Base-by-base conservation (phyloP, 2,113 vertebrate genomes). In the Bujurquina vittata region DNA sequence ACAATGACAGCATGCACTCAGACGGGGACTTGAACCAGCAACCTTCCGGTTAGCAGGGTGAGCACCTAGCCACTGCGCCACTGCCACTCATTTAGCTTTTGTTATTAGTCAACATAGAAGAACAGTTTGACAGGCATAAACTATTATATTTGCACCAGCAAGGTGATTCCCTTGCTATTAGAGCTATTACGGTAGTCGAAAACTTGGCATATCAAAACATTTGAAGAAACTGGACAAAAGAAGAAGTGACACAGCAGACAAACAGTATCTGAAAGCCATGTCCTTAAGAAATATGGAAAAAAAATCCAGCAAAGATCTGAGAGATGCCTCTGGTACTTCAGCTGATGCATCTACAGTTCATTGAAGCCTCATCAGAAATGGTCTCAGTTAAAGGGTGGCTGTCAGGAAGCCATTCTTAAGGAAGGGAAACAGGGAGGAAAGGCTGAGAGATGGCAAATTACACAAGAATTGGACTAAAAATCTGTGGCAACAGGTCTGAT, bases 341-440 rank as follows among this genome's bases (percentile, higher is more conserved):
- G 62, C 23, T 43, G 62, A 6, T 65, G 7, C 22, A 26, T 65
- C 62, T 26, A 43, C 15, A 43, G 37, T 46, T 65, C 37, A 65
- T 22, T 43, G 62, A 65, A 65, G 62, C 62, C 62, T 65, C 62
- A 65, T 65, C 62, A 65, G 61, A 65, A 65, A 65, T 17, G n/a
- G 35, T 26, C 37, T 65, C 37, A 43, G n/a, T 65, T n/a, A 12
- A 43, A 40, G 7, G 35, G 40, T 12, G 7, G 62, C 62, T 65
- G 37, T 65, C 62, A 65, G 23, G 37, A 46, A 65, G 37, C 37
- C 0, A 1, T 46, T 65, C 35, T 65, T 43, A 43, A 35, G 40
- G 37, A 65, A 23, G 7, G 62, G 35, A 37, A 37, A 37, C 35
- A 37, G 35, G 35, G 35, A 65, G 4, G 23, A 37, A 2, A 65